These are phyloP conservation scores for Pediacus dermestoides DNA, from an alignment of 2,888 invertebrate species.

Conservation along the genomic window DNA sequence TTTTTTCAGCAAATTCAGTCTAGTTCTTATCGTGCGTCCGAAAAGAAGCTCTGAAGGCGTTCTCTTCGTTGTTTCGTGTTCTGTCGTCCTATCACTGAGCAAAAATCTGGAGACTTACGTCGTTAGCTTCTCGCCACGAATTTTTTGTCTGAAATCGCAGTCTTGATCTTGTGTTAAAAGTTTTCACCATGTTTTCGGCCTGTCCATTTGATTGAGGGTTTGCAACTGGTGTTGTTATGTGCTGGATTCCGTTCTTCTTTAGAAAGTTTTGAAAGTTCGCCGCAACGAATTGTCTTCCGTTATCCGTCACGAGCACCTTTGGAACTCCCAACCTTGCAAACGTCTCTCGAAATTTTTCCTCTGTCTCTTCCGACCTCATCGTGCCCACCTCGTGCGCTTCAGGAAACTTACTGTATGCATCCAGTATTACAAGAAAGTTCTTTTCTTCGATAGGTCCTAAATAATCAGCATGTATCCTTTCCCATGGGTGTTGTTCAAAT, in stretches of 20 bases:
- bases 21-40: too few species aligned
- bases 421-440: constrained; percentile 10
- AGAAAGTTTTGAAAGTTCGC: constrained; percentile 7
- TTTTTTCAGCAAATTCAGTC: too few species aligned
- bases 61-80: constrained; percentile 7
- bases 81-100: constrained; percentile 5
- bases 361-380: constrained; percentile 5
- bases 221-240: constrained; percentile 6
- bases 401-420: constrained; percentile 13
- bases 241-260: constrained; percentile 6
- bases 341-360: constrained; percentile 12
- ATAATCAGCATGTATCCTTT: constrained; percentile 8
- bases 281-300: constrained; percentile 7
- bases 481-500: neutral
- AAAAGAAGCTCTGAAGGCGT: too few species aligned
- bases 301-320: too few species aligned
- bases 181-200: constrained; percentile 7
- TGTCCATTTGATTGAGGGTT: constrained; percentile 4
- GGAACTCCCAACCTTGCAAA: constrained; percentile 10
- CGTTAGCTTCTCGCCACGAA: neutral
- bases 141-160: too few species aligned
- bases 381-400: constrained; percentile 12
- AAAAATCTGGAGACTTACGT: constrained; percentile 7
- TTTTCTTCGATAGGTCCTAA: constrained; percentile 5
- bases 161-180: constrained; percentile 7